These are phyloP conservation scores for Heterocephalus glaber DNA, from an alignment of 2,113 vertebrate species.

Conservation along the genomic window DNA sequence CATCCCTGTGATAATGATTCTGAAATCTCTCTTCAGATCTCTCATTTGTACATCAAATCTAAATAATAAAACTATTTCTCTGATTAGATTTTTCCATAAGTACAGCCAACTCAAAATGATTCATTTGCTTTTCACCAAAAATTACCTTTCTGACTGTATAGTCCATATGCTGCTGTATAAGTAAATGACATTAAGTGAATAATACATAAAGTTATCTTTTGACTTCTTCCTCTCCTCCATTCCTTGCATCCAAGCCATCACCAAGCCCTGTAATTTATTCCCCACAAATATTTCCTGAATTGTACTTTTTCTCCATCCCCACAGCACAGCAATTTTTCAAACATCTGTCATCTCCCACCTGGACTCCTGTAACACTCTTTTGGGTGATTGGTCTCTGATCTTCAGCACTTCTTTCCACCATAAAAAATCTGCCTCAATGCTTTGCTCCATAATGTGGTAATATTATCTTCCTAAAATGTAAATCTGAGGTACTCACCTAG, in stretches of 20 bases:
- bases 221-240: neutral
- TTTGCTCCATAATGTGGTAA: neutral
- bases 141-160: neutral
- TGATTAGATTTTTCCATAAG: neutral
- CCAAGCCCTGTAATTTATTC: neutral
- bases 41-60: neutral
- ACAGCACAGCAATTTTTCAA: neutral
- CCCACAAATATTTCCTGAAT: neutral
- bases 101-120: neutral
- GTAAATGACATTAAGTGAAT: neutral
- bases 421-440: neutral
- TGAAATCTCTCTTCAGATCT: neutral
- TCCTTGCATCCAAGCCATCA: neutral
- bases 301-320: neutral
- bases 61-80: neutral
- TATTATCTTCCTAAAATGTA: neutral
- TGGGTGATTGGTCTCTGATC: neutral
- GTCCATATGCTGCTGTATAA: neutral
- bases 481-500: neutral
- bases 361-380: neutral
- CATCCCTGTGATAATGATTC: neutral
- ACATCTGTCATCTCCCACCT: neutral
- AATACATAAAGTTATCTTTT: neutral
- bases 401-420: neutral
- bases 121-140: neutral